Conservation (phyloP, 1,140 invertebrate species). For the Drosophila takahashii region DNA sequence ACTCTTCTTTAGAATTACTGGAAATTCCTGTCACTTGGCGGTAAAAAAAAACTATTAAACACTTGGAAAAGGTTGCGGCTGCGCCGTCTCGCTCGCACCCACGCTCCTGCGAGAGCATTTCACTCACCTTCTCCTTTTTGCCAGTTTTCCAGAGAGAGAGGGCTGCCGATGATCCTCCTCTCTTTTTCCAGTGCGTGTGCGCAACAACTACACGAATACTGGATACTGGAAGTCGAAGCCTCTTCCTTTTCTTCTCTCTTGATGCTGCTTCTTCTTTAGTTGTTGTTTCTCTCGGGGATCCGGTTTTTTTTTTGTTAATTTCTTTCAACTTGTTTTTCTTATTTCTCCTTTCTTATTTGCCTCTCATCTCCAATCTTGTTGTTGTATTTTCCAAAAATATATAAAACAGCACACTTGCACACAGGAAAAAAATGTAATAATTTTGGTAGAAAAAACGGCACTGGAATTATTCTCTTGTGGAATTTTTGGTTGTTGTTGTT, state of each 20-base stretch:
- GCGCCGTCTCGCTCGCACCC: slow-evolving; percentile 10
- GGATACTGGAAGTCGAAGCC: slow-evolving; percentile 9
- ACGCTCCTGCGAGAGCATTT: slow-evolving; percentile 12
- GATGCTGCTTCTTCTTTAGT: slow-evolving; percentile 25
- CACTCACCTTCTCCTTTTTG: slow-evolving; percentile 8
- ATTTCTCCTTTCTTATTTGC: slow-evolving; percentile 47
- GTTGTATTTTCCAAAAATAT: slow-evolving; percentile 27
- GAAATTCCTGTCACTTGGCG: neutral
- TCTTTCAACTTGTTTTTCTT: slow-evolving; percentile 72
- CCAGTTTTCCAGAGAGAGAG: slow-evolving; percentile 1
- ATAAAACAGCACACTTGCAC: slow-evolving; percentile 35
- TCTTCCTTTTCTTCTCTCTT: slow-evolving; percentile 18
- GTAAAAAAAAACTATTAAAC: neutral
- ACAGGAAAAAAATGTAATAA: slow-evolving; percentile 33
- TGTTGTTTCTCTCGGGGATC: slow-evolving; percentile 60
- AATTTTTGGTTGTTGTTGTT: slow-evolving; percentile 2
- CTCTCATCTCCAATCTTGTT: slow-evolving; percentile 13
- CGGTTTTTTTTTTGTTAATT: slow-evolving; percentile 67
- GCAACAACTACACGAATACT: slow-evolving; percentile 25
- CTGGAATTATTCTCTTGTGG: slow-evolving; percentile 15
- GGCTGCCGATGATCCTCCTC: slow-evolving; percentile 49
- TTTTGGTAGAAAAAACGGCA: slow-evolving; percentile 7
- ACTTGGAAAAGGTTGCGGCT: slow-evolving; percentile 9
- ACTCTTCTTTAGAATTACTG: too few species aligned
- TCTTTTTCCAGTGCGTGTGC: slow-evolving; percentile 40